Base-by-base conservation (phyloP, 2,113 vertebrate genomes). In the Pseudopodoces humilis region DNA sequence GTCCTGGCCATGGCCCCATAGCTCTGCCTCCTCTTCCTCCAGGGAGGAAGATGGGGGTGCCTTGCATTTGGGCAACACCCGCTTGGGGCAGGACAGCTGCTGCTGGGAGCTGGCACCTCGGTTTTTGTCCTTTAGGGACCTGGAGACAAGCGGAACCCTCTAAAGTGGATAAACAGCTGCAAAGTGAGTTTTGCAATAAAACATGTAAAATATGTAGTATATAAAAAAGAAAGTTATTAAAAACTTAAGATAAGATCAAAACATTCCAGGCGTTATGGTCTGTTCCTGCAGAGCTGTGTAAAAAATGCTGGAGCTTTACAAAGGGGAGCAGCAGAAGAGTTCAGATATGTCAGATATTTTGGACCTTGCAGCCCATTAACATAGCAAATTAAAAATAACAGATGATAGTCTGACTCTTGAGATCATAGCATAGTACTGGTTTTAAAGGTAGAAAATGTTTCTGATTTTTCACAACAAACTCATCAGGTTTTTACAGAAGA, bases 221-320 rank as follows among this genome's bases (percentile, higher is more conserved):
- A 86, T 90, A 79, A 95, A 96, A 96, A 90, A 86, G 85, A 91
- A 93, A 84, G 95, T 95, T 96, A 94, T 96, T 94, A 96, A 94
- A 90, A 96, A 88, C 80, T 84, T 79, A 21, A 96, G 96, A 97
- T 96, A 96, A 95, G 90, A 96, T 95, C 92, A 88, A 97, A 94
- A 95, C 95, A 93, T 95, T 97, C 90, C 86, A 94, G 90, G 82
- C 76, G 3, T 93, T 88, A 88, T 33, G 80, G 71, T 94, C 56
- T 90, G 85, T 88, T 91, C 90, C 93, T 67, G 85, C 75, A 46
- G 88, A 92, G 90, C 83, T 78, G 85, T 84, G 76, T 90, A 71
- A 96, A 95, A 96, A 96, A 93, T 92, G 90, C 88, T 75, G 62
- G 56, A 94, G 59, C 64, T 83, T 92, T 86, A 70, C 76, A 83